Evolutionary conservation across 2,113 vertebrate species (phyloP), one percentile per base, ranked within the genome.

Genomic region (Rhineura floridana): DNA sequence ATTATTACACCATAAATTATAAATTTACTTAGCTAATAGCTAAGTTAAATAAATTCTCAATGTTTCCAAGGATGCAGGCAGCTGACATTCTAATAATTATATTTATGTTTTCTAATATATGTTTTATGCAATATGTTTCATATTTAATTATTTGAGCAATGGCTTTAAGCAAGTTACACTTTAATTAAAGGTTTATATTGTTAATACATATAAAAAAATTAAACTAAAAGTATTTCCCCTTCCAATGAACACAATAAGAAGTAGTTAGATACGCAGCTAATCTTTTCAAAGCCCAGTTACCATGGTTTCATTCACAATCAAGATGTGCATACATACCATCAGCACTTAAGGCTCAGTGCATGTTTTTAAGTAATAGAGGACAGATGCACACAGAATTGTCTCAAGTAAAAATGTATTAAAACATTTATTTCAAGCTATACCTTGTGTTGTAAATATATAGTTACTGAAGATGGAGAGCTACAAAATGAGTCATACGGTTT

Each of bases 281-380:
- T 44, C 48, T 50, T 67, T 67, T 52, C 63, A 70, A 59, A 69
- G 42, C 11, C 65, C 15, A 15, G 39, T 84, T 84, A 46, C 65
- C 82, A 89, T 72, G 50, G 62, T 85, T 89, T 25, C 63, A 89
- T 48, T 79, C 76, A 59, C 39, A 19, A 55, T 19, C 9, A 88
- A 84, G 46, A 44, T 87, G 36, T 72, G 19, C 25, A 72, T 46
- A 59, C 28, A 59, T 17, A 62, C n/a, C 50, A 77, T 33, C n/a
- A n/a, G n/a, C n/a, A n/a, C n/a, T n/a, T 84, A 59, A 83, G 52
- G n/a, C 28, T 88, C 36, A 9, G 17, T 25, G 17, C 19, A 75
- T 88, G 13, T n/a, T 13, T n/a, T 28, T 44, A 7, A 59, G 63
- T 25, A 59, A 42, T 17, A 70, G 21, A 78, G 30, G 62, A 88